Evolutionary conservation across 2,888 invertebrate species (phyloP).

Genomic region (Neocrepidodera transversa): DNA sequence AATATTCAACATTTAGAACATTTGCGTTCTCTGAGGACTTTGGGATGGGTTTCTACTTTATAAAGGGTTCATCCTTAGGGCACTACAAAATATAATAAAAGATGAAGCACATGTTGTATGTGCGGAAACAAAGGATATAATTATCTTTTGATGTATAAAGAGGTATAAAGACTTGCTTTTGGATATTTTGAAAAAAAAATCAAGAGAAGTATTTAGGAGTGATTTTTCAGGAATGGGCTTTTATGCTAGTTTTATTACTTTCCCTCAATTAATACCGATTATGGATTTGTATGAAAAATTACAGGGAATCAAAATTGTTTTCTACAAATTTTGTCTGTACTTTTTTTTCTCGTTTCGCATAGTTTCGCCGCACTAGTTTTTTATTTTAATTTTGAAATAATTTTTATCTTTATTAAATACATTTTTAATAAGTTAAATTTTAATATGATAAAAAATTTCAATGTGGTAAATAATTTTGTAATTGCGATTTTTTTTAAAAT

Average conservation of each 20-base stretch:
- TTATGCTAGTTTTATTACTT: not conserved
- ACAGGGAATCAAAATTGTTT: too few relatives aligned
- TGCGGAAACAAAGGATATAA: conserved; percentile 6
- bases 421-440: too few relatives aligned
- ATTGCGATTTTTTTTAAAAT: too few relatives aligned
- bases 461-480: too few relatives aligned
- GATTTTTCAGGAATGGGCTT: not conserved
- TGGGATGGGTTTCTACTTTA: not conserved
- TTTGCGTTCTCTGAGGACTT: conserved; percentile 11
- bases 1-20: conserved; percentile 12
- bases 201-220: not conserved
- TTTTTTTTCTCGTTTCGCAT: too few relatives aligned
- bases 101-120: conserved; percentile 7
- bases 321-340: too few relatives aligned
- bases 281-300: not conserved
- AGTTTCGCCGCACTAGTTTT: too few relatives aligned
- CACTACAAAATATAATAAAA: conserved; percentile 4
- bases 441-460: too few relatives aligned
- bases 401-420: too few relatives aligned
- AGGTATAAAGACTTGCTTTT: not conserved
- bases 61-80: conserved; percentile 2
- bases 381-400: too few relatives aligned
- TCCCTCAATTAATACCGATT: not conserved
- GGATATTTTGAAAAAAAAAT: not conserved
- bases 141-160: not conserved